Base-by-base conservation (phyloP, 2,113 vertebrate genomes). In the Seriola aureovittata region DNA sequence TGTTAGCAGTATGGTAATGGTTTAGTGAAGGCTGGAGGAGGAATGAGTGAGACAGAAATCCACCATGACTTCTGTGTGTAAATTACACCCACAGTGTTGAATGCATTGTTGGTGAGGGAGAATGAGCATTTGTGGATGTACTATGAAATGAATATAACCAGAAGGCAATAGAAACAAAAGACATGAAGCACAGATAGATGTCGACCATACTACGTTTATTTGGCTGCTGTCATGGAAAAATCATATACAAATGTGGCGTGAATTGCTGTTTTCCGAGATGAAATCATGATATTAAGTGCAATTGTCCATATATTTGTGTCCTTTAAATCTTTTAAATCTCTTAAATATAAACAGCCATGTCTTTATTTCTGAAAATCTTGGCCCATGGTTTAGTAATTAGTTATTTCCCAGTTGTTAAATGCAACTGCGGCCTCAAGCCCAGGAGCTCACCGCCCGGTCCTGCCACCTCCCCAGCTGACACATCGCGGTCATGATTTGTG, bases 61-160 rank as follows among this genome's bases (percentile, higher is more conserved):
- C 73, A 78, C 78, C 34, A 19, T 87, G 80, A 76, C 69, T 78
- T 58, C 64, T 77, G 72, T 80, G 75, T 89, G 80, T 84, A 69
- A 82, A 83, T 81, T 34, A 76, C 75, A 62, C 79, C 80, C 58
- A 76, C 75, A 10, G 25, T 42, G 62, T 68, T 59, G 44, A 72
- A 65, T 66, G 69, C 17, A 55, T 74, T 81, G 57, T 38, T 74
- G 34, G 25, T n/a, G n/a, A 71, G 52, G 12, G 36, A 65, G 36
- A 19, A 17, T 68, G 42, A 42, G 60, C 57, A 23, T 50, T 71
- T 34, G 65, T 17, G 17, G 25, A 32, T 75, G 14, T 42, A 34
- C 55, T 64, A 7, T 74, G 38, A 64, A 55, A 71, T 54, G 32
- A 65, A 74, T 71, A 66, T 42, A 73, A 62, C 7, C 70, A 66